These are phyloP conservation scores for Vulpes vulpes DNA, from an alignment of 2,113 vertebrate genomes.

Conservation along the genomic window DNA sequence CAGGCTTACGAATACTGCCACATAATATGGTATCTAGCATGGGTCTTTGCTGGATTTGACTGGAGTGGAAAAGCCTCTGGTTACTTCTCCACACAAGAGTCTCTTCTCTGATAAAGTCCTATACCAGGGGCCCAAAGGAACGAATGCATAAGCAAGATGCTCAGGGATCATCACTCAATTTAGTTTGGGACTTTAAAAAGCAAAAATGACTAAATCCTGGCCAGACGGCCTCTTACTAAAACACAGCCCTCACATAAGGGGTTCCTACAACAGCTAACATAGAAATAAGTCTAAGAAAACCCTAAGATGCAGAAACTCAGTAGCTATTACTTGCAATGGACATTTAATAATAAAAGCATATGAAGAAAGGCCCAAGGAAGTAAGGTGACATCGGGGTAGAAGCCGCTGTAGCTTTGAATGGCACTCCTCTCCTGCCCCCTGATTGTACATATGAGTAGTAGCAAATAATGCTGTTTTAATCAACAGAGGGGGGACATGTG, in stretches of 20 bases:
- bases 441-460: neutral
- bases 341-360: neutral
- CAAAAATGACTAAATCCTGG: neutral
- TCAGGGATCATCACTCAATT: neutral
- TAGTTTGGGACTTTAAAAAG: neutral
- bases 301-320: neutral
- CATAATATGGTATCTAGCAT: rapidly evolving
- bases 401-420: neutral
- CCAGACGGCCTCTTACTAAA: neutral
- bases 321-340: neutral
- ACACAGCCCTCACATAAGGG: neutral
- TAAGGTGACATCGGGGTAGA: rapidly evolving
- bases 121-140: neutral
- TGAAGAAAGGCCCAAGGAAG: neutral
- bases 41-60: neutral
- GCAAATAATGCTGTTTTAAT: neutral
- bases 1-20: neutral
- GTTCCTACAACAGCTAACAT: neutral
- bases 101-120: neutral
- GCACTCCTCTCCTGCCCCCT: neutral
- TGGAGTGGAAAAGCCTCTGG: neutral
- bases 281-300: neutral
- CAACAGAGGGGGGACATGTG: rapidly evolving
- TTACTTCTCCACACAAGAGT: neutral
- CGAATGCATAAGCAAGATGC: neutral